A percentile compares a stretch with the other conserved stretches of the same genome.
These are phyloP conservation scores for Cherax quadricarinatus DNA, from an alignment of 1,140 invertebrate species.

Conservation along the genomic window DNA sequence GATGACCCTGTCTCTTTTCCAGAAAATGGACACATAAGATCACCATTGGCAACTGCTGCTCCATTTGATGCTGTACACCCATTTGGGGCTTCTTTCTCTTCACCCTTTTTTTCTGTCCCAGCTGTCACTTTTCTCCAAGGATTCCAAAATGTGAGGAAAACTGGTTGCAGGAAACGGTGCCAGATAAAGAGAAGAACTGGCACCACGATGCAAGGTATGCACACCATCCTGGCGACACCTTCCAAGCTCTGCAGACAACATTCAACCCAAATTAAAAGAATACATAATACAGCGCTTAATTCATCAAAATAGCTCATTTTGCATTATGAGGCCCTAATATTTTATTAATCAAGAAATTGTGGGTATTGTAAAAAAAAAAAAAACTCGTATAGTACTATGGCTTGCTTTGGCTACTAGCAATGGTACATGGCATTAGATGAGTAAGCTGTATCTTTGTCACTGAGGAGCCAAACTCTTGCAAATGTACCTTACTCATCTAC, in stretches of 20 bases:
- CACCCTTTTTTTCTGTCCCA: constrained; percentile 39
- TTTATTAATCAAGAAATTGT: no score
- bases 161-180: constrained; percentile 86
- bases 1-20: constrained; percentile 8
- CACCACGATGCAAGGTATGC: constrained; percentile 87
- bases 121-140: constrained; percentile 81
- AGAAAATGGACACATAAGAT: constrained; percentile 52
- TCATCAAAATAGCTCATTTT: no score
- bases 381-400: no score
- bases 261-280: neutral
- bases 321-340: no score
- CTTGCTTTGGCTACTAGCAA: no score
- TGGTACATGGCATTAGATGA: no score
- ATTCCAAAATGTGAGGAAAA: constrained; percentile 86
- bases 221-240: constrained; percentile 81
- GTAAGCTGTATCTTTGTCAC: no score
- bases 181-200: constrained; percentile 85
- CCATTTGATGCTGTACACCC: constrained; percentile 49
- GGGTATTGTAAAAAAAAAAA: no score
- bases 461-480: no score
- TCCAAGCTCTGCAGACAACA: constrained; percentile 16
- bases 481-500: no score
- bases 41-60: constrained; percentile 36
- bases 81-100: constrained; percentile 37
- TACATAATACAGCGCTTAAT: neutral